Base-by-base conservation (phyloP, 2,888 invertebrate genomes). In the Drosophila lutescens region DNA sequence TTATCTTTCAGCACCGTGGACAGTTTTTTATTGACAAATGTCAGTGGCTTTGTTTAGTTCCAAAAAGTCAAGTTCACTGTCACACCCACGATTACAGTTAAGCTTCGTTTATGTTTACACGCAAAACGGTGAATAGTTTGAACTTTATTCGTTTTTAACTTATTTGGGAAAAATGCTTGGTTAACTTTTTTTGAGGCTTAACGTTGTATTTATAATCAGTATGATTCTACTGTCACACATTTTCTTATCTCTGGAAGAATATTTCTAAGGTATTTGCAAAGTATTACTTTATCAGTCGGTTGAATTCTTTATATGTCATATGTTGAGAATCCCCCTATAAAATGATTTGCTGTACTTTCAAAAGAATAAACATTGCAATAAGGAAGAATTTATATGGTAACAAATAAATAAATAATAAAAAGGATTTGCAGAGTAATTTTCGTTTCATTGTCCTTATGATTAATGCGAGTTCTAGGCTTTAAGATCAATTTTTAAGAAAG, bases 1-100 rank as follows among this genome's bases (percentile, higher is more conserved):
- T 34, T 32, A 40, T 41, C 47, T 53, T 17, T 38, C 15, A 30
- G 13, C 50, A 46, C 26, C 13, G 53, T 34, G 34, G 34, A 26
- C 34, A 53, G 17, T 17, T 34, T 43, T 43, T 30, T 44, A 44
- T 36, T 50, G 23, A 44, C 44, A 12, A 43, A 20, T 7, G 12
- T 12, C 43, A 17, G 10, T 17, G 41, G 41, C 41, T 17, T 17
- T 41, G 10, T 41, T 41, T 17, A 20, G 41, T 41, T 41, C 5
- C 1, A 20, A 41, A 41, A 41, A 38, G n/a, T 38, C 17, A 71
- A 67, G 67, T 67, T 67, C 67, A 67, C 20, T 44, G 67, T 51
- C 67, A 50, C 70, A 15, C 12, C 34, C 15, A 47, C 30, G 20
- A n/a, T 43, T 41, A 12, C 6, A 17, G 13, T 36, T 10, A 8